phyloP scores from a whole-genome alignment of 2,113 vertebrate species.

The Protomyctophum bolini region DNA sequence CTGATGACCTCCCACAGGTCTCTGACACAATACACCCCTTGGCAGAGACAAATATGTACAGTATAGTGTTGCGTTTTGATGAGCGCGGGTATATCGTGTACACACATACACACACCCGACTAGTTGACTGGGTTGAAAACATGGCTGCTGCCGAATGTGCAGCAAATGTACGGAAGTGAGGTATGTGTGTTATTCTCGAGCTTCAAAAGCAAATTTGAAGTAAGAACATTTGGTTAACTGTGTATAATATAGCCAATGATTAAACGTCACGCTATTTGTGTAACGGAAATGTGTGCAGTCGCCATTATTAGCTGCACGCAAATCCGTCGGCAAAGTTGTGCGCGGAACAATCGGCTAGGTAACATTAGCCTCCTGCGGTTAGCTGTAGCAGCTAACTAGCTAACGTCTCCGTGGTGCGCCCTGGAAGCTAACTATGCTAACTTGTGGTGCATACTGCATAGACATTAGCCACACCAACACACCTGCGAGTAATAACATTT shows the following conservation, averaged over 20 bases:
- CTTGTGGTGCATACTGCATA: neutral
- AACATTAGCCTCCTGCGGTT: constrained; percentile 39
- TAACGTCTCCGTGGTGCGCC: constrained; percentile 16
- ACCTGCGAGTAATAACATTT: too few relatives aligned
- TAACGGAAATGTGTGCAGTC: constrained; percentile 16
- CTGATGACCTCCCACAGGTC: too few relatives aligned
- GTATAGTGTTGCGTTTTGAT: constrained; percentile 57
- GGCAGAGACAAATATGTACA: constrained; percentile 40
- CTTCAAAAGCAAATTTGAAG: constrained; percentile 65
- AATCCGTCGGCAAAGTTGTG: constrained; percentile 72
- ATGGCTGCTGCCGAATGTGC: constrained; percentile 83
- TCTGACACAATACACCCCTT: neutral
- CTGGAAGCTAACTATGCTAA: constrained; percentile 27
- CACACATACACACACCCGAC: constrained; percentile 55
- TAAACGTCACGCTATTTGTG: constrained; percentile 27
- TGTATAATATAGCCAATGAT: constrained; percentile 14
- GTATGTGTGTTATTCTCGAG: constrained; percentile 74
- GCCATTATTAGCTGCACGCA: constrained; percentile 1
- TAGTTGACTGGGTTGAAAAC: constrained; percentile 75
- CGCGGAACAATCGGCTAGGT: constrained; percentile 72
- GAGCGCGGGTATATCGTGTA: constrained; percentile 49
- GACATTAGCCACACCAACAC: too few relatives aligned
- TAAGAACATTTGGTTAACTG: constrained; percentile 27
- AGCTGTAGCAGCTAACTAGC: constrained; percentile 47
- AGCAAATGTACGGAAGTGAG: constrained; percentile 85